Evolutionary conservation across 1,140 invertebrate species (phyloP).

Genomic region (Myzus persicae): DNA sequence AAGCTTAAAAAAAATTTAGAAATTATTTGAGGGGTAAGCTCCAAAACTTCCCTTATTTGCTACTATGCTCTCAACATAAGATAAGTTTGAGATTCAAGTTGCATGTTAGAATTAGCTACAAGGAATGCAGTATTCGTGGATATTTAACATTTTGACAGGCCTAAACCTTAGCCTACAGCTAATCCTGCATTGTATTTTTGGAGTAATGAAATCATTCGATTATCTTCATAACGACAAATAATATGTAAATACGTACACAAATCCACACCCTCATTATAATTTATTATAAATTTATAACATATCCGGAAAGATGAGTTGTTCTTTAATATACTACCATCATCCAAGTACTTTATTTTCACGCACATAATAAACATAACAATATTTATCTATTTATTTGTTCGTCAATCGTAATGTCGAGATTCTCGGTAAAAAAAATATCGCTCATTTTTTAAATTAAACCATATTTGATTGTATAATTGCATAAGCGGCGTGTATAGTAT

Average conservation of each 20-base stretch:
- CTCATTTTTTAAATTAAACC: not conserved
- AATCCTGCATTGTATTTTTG: not conserved
- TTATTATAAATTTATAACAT: not conserved
- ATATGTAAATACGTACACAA: not conserved
- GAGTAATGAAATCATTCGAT: not conserved
- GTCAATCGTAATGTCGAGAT: not conserved
- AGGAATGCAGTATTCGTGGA: no score
- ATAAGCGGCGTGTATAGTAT: not conserved
- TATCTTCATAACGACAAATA: not conserved
- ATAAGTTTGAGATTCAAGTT: no score
- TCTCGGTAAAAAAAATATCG: not conserved
- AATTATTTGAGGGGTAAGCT: no score
- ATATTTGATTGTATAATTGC: not conserved
- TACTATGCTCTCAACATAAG: no score
- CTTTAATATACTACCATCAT: not conserved
- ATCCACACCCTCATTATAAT: not conserved
- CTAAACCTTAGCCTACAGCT: no score
- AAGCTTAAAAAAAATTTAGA: no score
- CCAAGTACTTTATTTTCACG: not conserved
- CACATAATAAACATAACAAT: not conserved
- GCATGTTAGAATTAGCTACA: no score
- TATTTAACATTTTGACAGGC: no score
- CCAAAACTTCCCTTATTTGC: no score
- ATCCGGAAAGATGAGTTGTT: not conserved
- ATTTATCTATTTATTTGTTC: not conserved